Evolutionary conservation across 1,140 invertebrate species (phyloP).

Genomic region (Anthonomus grandis): DNA sequence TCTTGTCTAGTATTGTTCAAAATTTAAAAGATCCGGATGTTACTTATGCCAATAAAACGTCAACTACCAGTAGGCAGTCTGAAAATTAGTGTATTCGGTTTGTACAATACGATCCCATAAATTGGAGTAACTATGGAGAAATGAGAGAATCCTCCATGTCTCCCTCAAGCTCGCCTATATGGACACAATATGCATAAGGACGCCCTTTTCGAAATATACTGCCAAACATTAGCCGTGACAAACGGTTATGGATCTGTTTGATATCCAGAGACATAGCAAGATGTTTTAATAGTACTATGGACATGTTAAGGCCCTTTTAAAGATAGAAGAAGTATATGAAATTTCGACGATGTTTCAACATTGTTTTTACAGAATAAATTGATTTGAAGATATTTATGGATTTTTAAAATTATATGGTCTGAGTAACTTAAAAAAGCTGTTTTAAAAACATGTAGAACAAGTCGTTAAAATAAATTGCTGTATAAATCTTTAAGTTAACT

Average conservation of each 20-base stretch:
- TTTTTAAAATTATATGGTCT: too few relatives aligned
- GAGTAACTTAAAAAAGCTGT: too few relatives aligned
- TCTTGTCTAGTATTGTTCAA: conserved; percentile 17
- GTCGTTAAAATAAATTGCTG: too few relatives aligned
- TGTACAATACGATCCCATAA: conserved; percentile 21
- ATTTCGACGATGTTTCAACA: too few relatives aligned
- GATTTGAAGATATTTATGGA: too few relatives aligned
- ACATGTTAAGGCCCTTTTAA: conserved; percentile 23
- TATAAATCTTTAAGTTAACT: too few relatives aligned
- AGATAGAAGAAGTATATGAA: too few relatives aligned
- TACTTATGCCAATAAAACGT: conserved; percentile 30
- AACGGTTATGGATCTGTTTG: conserved; percentile 49
- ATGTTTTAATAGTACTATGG: conserved; percentile 40
- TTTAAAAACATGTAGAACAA: too few relatives aligned
- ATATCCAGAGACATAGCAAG: conserved; percentile 47
- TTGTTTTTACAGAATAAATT: too few relatives aligned
- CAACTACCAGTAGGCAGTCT: conserved; percentile 25
- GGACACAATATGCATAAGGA: conserved; percentile 29
- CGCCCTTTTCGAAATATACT: conserved; percentile 30
- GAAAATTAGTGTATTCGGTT: conserved; percentile 24
- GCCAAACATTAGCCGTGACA: conserved; percentile 45
- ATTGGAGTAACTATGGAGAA: conserved; percentile 23
- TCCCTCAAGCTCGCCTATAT: conserved; percentile 33
- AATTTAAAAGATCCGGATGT: conserved; percentile 26
- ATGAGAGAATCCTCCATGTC: conserved; percentile 21